Evolutionary conservation across 2,113 vertebrate species (phyloP).

Genomic region (Strigops habroptila): DNA sequence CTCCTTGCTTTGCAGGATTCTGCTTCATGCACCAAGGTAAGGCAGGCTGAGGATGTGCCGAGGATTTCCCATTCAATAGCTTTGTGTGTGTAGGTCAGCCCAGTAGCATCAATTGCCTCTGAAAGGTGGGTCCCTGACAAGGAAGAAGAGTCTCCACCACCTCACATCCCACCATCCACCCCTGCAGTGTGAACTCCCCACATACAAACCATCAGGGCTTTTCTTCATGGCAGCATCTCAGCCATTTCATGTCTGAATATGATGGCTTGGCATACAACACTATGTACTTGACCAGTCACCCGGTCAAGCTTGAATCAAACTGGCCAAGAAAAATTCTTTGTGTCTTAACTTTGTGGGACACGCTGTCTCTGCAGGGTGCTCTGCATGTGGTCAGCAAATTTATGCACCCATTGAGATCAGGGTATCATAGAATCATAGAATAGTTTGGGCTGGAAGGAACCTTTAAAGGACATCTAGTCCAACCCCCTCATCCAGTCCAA

Average conservation of each 20-base stretch:
- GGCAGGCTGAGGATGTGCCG: accelerated
- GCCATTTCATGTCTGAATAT: neutral
- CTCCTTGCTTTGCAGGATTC: neutral
- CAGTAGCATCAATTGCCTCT: neutral
- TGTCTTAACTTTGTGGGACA: neutral
- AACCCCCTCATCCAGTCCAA: neutral
- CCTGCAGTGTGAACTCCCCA: neutral
- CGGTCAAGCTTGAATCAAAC: neutral
- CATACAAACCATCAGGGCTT: neutral
- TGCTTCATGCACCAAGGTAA: neutral
- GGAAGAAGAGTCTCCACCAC: neutral
- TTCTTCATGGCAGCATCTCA: neutral
- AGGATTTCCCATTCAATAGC: neutral
- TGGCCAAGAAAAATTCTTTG: neutral
- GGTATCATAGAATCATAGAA: neutral
- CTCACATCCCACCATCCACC: neutral
- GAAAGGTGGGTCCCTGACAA: neutral
- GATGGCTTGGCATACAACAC: too few relatives aligned
- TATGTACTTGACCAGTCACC: neutral
- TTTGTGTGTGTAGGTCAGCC: neutral
- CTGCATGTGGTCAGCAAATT: neutral
- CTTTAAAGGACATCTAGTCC: neutral
- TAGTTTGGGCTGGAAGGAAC: neutral
- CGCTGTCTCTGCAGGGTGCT: neutral
- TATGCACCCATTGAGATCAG: accelerated